These are phyloP conservation scores for Danio albolineatus DNA, from an alignment of 2,797 vertebrate genomes.

Conservation along the genomic window DNA sequence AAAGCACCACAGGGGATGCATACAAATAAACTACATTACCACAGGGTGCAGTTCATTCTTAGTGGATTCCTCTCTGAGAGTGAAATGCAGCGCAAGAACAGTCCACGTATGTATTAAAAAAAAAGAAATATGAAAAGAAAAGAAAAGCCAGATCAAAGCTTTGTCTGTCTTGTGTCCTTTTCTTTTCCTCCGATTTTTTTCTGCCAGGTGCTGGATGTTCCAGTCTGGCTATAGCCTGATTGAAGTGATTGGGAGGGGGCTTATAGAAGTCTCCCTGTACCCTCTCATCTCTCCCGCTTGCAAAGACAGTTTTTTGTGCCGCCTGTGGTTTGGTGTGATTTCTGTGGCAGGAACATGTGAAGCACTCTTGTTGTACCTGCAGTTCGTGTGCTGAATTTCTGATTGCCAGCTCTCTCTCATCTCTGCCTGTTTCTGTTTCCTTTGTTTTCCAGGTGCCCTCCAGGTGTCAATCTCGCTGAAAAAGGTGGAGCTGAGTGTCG, in stretches of 20 bases:
- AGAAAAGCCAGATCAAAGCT: slow-evolving; percentile 33
- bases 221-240: slow-evolving; percentile 40
- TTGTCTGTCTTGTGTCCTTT: slow-evolving; percentile 45
- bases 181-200: slow-evolving; percentile 40
- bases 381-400: slow-evolving; percentile 47
- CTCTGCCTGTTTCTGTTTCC: slow-evolving; percentile 15
- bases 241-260: slow-evolving; percentile 52
- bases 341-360: slow-evolving; percentile 31
- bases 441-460: slow-evolving; percentile 86
- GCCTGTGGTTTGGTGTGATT: slow-evolving; percentile 45
- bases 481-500: slow-evolving; percentile 98
- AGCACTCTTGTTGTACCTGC: slow-evolving; percentile 49
- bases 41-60: background rate
- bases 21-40: background rate
- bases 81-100: slow-evolving; percentile 29
- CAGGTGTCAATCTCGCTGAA: slow-evolving; percentile 98
- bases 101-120: background rate
- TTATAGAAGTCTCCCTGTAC: slow-evolving; percentile 32
- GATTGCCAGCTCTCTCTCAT: slow-evolving; percentile 36
- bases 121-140: background rate
- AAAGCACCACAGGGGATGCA: background rate
- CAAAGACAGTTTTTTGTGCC: slow-evolving; percentile 51
- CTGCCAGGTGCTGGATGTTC: slow-evolving; percentile 34
- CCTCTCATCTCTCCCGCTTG: slow-evolving; percentile 47
- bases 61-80: background rate